phyloP scores from a whole-genome alignment of 2,888 invertebrate species.

The Hybos culiciformis region DNA sequence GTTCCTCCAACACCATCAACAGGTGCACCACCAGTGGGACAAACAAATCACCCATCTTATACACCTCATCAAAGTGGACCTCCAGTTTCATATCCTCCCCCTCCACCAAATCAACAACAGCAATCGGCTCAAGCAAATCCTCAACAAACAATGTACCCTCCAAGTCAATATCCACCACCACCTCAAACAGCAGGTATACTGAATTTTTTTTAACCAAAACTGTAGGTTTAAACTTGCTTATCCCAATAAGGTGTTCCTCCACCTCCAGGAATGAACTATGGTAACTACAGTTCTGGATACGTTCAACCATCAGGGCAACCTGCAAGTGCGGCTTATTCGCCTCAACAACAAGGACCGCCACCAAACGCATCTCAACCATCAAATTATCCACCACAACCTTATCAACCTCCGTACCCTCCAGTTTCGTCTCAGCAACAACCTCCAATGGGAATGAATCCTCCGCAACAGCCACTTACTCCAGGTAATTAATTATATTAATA shows the following conservation, averaged over 20 bases:
- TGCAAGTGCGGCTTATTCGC: background rate
- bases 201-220: no score
- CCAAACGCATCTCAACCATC: conserved; percentile 30
- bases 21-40: conserved; percentile 26
- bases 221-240: no score
- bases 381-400: conserved; percentile 33
- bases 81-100: conserved; percentile 37
- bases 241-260: conserved; percentile 36
- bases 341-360: conserved; percentile 8
- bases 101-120: conserved; percentile 28
- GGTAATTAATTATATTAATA: conserved; percentile 30
- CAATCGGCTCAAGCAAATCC: conserved; percentile 28
- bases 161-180: conserved; percentile 31
- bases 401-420: conserved; percentile 19
- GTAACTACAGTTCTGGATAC: conserved; percentile 9
- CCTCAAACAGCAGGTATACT: no score
- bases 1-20: conserved; percentile 34
- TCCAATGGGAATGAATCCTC: conserved; percentile 16
- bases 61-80: conserved; percentile 36
- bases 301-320: background rate
- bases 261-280: conserved; percentile 37
- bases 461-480: conserved; percentile 24
- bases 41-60: conserved; percentile 36
- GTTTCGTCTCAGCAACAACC: conserved; percentile 10
- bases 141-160: conserved; percentile 33